phyloP scores from a whole-genome alignment of 1,140 invertebrate genomes.

The Augochlora pura region DNA sequence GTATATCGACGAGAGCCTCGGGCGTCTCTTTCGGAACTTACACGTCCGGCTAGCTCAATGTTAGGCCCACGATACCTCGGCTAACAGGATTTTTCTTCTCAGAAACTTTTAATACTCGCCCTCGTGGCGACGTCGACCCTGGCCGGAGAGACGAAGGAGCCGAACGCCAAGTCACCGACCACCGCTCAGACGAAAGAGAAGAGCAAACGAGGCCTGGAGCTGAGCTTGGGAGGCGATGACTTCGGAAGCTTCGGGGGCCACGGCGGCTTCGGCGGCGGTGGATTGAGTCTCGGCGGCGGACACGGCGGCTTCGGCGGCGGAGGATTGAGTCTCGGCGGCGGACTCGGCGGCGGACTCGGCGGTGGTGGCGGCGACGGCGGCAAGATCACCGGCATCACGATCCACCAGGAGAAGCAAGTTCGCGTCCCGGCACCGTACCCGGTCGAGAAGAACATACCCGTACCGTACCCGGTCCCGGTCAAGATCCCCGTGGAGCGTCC shows the following conservation, averaged over 20 bases:
- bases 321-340: slow-evolving; percentile 49
- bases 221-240: slow-evolving; percentile 48
- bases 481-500: slow-evolving; percentile 81
- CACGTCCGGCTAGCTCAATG: too few species aligned
- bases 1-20: too few species aligned
- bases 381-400: slow-evolving; percentile 76
- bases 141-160: slow-evolving; percentile 48
- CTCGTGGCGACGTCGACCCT: slow-evolving; percentile 55
- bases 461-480: slow-evolving; percentile 74
- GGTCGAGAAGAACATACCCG: slow-evolving; percentile 76
- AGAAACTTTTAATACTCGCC: slow-evolving; percentile 65
- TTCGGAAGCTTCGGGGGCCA: too few species aligned
- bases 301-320: slow-evolving; percentile 18
- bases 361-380: slow-evolving; percentile 65
- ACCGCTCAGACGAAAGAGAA: slow-evolving; percentile 66
- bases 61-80: too few species aligned
- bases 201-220: slow-evolving; percentile 73
- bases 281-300: slow-evolving; percentile 10
- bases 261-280: slow-evolving; percentile 1
- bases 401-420: slow-evolving; percentile 78
- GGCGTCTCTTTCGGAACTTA: too few species aligned
- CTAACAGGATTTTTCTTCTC: slow-evolving; percentile 48
- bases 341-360: slow-evolving; percentile 45
- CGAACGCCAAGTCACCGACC: slow-evolving; percentile 49
- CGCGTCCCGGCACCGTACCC: slow-evolving; percentile 77